Percentiles rank a stretch among this genome's conserved stretches.
These are phyloP conservation scores for Podabrus alpinus DNA, from an alignment of 2,888 invertebrate species.

Conservation along the genomic window DNA sequence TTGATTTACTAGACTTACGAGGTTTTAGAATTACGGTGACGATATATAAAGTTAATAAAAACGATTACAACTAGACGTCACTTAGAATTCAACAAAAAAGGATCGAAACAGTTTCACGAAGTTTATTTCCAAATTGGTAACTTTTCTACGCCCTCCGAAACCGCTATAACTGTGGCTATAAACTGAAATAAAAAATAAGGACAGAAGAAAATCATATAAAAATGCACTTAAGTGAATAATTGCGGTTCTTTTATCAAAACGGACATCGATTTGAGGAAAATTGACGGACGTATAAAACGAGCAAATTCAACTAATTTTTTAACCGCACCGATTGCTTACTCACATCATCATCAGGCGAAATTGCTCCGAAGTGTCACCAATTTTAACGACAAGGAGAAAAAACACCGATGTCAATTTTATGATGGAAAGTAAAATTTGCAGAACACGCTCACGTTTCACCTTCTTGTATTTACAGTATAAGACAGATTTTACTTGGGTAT, in stretches of 20 bases:
- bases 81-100: no score
- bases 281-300: neutral
- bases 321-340: neutral
- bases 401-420: neutral
- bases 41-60: no score
- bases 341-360: neutral
- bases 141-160: no score
- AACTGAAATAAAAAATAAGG: no score
- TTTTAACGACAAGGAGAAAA: neutral
- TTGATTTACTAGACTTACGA: no score
- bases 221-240: neutral
- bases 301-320: neutral
- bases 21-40: no score
- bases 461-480: neutral
- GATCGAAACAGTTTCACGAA: no score
- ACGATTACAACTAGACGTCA: no score
- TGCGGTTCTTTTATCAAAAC: neutral
- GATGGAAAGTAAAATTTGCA: neutral
- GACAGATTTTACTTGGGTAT: neutral
- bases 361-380: neutral
- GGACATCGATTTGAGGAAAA: neutral
- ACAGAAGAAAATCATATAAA: neutral
- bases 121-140: no score
- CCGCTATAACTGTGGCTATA: no score
- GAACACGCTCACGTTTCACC: neutral